phyloP scores from a whole-genome alignment of 2,888 invertebrate species.

The Caenorhabditis japonica region DNA sequence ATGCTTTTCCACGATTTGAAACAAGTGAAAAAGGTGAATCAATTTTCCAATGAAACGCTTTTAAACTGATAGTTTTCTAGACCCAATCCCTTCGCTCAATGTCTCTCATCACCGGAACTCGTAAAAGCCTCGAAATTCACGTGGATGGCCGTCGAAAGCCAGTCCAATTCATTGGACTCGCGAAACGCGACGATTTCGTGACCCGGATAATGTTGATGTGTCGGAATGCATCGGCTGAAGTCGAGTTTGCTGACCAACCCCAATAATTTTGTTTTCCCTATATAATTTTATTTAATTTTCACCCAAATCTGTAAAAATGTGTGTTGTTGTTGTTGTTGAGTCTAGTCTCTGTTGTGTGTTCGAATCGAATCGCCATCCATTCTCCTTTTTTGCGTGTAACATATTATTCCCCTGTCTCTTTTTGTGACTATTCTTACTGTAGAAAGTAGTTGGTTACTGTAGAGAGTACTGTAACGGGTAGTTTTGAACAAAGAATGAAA shows the following conservation, averaged over 20 bases:
- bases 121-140: constrained; percentile 68
- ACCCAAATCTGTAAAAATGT: background rate
- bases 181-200: constrained; percentile 63
- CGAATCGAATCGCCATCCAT: background rate
- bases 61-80: constrained; percentile 38
- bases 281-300: background rate
- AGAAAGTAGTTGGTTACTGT: background rate
- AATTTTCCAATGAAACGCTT: background rate
- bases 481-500: no score
- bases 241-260: constrained; percentile 41
- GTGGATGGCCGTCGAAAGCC: constrained; percentile 65
- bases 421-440: background rate
- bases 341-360: constrained; percentile 10
- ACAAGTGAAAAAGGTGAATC: constrained; percentile 62
- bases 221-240: constrained; percentile 44
- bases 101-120: constrained; percentile 62
- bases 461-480: no score
- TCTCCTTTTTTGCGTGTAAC: no score
- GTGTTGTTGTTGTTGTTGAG: background rate
- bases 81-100: constrained; percentile 62
- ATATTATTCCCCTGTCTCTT: background rate
- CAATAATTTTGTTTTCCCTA: background rate
- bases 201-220: constrained; percentile 56
- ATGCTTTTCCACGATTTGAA: constrained; percentile 67
- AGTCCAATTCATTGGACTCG: constrained; percentile 67